Conservation (phyloP, 1,140 invertebrate species). For the Lamellibrachia luymesi region DNA sequence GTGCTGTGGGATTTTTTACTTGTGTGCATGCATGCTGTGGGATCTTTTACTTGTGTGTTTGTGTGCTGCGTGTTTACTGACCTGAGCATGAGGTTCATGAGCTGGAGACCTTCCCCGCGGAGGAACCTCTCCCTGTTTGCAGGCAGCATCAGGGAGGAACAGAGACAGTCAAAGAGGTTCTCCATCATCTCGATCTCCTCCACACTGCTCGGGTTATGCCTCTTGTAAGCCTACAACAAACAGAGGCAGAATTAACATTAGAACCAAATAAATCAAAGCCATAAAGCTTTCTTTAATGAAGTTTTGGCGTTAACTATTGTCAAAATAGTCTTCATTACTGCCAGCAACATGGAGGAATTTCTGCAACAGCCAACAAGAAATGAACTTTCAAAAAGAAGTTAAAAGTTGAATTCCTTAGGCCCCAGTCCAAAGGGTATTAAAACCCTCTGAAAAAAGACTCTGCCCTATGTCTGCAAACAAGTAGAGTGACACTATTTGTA, state of each 20-base stretch:
- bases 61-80: slow-evolving; percentile 43
- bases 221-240: slow-evolving; percentile 77
- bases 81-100: slow-evolving; percentile 96
- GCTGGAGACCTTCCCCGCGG: slow-evolving; percentile 89
- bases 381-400: too few relatives aligned
- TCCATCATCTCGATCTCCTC: slow-evolving; percentile 99
- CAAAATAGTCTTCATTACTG: too few relatives aligned
- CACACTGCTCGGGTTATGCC: slow-evolving; percentile 83
- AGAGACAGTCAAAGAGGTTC: slow-evolving; percentile 94
- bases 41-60: background rate
- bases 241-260: slow-evolving; percentile 22
- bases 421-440: too few relatives aligned
- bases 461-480: too few relatives aligned
- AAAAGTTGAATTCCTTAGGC: too few relatives aligned
- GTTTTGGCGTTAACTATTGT: too few relatives aligned
- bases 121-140: slow-evolving; percentile 90
- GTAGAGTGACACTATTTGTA: too few relatives aligned
- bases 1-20: too few relatives aligned
- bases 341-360: too few relatives aligned
- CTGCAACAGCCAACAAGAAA: too few relatives aligned
- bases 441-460: too few relatives aligned
- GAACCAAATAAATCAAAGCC: background rate
- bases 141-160: slow-evolving; percentile 84
- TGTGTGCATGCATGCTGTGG: background rate
- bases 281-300: background rate